Percentiles rank a stretch among this genome's conserved stretches.
These are phyloP conservation scores for Brevimyrus niger DNA, from an alignment of 2,113 vertebrate species.

Conservation along the genomic window DNA sequence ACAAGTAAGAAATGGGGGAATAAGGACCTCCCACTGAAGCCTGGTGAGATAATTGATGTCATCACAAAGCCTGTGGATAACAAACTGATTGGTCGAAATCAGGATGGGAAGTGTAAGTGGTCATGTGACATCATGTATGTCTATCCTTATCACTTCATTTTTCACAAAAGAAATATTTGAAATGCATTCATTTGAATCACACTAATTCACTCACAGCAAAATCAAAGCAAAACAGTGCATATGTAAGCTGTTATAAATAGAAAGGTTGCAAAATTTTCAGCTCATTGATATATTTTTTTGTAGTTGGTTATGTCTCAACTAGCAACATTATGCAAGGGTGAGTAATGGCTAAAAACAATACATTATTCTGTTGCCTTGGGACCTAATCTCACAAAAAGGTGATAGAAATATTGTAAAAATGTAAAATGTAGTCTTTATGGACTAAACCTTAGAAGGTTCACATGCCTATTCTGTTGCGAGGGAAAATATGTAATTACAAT, in stretches of 20 bases:
- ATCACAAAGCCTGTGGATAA: slow-evolving; percentile 58
- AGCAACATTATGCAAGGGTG: slow-evolving; percentile 59
- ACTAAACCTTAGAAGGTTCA: not conserved
- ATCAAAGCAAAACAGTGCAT: not conserved
- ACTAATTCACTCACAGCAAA: not conserved
- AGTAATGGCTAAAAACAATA: slow-evolving; percentile 38
- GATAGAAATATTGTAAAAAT: not conserved
- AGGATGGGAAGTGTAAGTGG: slow-evolving; percentile 74
- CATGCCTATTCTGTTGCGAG: not conserved
- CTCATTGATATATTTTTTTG: slow-evolving; percentile 26
- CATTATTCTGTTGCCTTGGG: not conserved
- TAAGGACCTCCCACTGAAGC: slow-evolving; percentile 62
- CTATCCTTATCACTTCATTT: not conserved
- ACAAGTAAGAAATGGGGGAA: slow-evolving; percentile 53
- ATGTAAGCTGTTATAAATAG: not conserved
- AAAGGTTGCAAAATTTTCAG: not conserved
- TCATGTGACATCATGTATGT: not conserved
- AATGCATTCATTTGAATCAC: not conserved
- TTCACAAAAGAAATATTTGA: not conserved
- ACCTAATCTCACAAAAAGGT: not conserved
- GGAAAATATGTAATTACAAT: not conserved
- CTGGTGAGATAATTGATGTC: slow-evolving; percentile 62
- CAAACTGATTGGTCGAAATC: slow-evolving; percentile 68
- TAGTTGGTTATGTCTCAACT: slow-evolving; percentile 70
- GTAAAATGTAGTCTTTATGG: not conserved